Evolutionary conservation across 2,888 invertebrate genomes (phyloP), one percentile per base, ranked within the genome.

Genomic region (Cataglyphis livida): DNA sequence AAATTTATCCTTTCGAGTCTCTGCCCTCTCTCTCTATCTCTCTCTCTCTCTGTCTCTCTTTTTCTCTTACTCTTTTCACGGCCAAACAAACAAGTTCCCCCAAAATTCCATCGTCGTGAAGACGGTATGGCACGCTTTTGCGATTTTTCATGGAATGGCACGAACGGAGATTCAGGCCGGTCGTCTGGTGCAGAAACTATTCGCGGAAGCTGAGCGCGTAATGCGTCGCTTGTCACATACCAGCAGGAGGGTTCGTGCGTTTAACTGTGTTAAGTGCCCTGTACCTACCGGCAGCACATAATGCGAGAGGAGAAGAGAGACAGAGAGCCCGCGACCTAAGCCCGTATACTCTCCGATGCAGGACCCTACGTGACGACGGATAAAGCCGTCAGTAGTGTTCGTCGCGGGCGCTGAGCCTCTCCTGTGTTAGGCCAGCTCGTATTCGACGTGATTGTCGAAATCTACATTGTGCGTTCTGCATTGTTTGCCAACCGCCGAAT

Each of bases 221-320:
- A 51, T 51, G 38, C 32, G 73, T 74, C 51, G 25, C 73, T 64
- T 51, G 66, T 61, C 71, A 48, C 75, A 73, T 82, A 81, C 78
- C 73, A 74, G 74, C 87, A 76, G 62, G 85, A 91, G 92, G 92
- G 91, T 90, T 92, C 76, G 71, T 89, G 41, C 32, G 32, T 88
- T 92, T 91, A 93, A 93, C 91, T 89, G 90, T 90, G 90, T 91
- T 91, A 93, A 92, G 89, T 91, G 89, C 88, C 89, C 78, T 85
- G 85, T 90, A 91, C 88, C 84, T 90, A 86, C 84, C 38, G 84
- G 83, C 84, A 75, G 75, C 71, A 75, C 57, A 35, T 59, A 57
- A 85, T 51, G 59, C 71, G 75, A 81, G 81, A 82, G 68, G 62
- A 65, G 83, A 44, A 51, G 51, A 51, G 48, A 38, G 15, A 41